Evolutionary conservation across 2,888 invertebrate species (phyloP).

Genomic region (Axea sp.): DNA sequence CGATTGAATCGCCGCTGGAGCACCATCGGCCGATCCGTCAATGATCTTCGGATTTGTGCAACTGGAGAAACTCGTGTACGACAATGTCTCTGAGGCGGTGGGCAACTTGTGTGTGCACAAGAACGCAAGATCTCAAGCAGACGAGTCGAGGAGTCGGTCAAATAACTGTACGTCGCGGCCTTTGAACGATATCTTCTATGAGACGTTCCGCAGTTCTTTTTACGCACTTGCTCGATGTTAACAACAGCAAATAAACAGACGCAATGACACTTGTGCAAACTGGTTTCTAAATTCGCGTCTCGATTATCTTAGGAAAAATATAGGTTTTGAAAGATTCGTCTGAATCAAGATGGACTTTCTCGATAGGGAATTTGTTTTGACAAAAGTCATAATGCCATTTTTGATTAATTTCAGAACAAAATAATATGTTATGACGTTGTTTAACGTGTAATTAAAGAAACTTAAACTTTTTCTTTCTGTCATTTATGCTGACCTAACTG

Average conservation of each 20-base stretch:
- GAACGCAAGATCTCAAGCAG: conserved; percentile 51
- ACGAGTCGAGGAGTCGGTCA: conserved; percentile 76
- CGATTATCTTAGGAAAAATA: too few species aligned
- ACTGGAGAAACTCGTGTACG: conserved; percentile 52
- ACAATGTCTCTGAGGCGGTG: conserved; percentile 46
- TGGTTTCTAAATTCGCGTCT: conserved; percentile 31
- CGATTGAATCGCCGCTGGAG: conserved; percentile 35
- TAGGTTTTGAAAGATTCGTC: too few species aligned
- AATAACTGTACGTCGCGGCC: conserved; percentile 78
- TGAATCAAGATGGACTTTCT: too few species aligned
- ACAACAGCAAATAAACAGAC: conserved; percentile 28
- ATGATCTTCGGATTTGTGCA: conserved; percentile 29
- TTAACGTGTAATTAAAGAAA: too few species aligned
- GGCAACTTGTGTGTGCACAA: conserved; percentile 28
- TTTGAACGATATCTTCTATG: conserved; percentile 75
- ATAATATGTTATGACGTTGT: too few species aligned
- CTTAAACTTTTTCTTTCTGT: too few species aligned
- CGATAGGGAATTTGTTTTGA: too few species aligned
- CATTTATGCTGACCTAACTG: too few species aligned
- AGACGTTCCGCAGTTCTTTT: conserved; percentile 48
- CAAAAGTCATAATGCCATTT: too few species aligned
- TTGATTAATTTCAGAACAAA: too few species aligned
- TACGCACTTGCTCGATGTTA: conserved; percentile 33
- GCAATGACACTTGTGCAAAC: background rate
- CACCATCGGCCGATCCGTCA: conserved; percentile 14